Evolutionary conservation across 92 coral and sea anemone species (phyloP), one percentile per base, ranked within the genome.

Genomic region (Pocillopora grandis): DNA sequence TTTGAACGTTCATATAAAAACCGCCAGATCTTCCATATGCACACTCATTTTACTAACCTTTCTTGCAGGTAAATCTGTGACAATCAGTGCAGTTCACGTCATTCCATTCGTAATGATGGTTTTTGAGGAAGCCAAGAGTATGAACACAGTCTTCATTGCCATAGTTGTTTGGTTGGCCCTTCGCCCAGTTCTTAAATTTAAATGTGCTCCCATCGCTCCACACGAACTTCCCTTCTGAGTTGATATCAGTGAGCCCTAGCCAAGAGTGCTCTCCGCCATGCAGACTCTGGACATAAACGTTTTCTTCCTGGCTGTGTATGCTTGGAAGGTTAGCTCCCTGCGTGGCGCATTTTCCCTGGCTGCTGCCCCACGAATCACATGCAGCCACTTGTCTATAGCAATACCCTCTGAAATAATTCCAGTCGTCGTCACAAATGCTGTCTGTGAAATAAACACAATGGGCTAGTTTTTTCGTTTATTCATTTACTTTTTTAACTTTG

Each of bases 291-390:
- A 72, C 33, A 13, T 15, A 72, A 9, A 72, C 77, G 15, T 72
- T 72, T 49, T 72, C 77, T 52, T 72, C 77, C 31, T 72, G 77
- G 16, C 62, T 72, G 62, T 72, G 77, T 12, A 72, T 56, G 31
- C 77, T 72, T 58, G 77, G 77, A 49, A 72, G 77, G 12, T 52
- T 52, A 8, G 77, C 77, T 48, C 77, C 77, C 52, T 19, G 77
- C 9, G 35, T 73, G 18, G 77, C 77, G 8, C 77, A 73, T 20
- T 4, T 55, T 2, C 77, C 60, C 20, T 73, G 77, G 13, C 77
- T 52, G 33, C 12, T 55, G 2, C 77, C 16, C 77, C 77, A 73
- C 1, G 77, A n/a, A 52, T 55, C 62, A 19, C 77, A 73, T 1
- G 77, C 19, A 10, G 77, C 58, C 21, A 73, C 77, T 55, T 52